Conservation (phyloP, 2,113 vertebrate species). For the Apaloderma vittatum region DNA sequence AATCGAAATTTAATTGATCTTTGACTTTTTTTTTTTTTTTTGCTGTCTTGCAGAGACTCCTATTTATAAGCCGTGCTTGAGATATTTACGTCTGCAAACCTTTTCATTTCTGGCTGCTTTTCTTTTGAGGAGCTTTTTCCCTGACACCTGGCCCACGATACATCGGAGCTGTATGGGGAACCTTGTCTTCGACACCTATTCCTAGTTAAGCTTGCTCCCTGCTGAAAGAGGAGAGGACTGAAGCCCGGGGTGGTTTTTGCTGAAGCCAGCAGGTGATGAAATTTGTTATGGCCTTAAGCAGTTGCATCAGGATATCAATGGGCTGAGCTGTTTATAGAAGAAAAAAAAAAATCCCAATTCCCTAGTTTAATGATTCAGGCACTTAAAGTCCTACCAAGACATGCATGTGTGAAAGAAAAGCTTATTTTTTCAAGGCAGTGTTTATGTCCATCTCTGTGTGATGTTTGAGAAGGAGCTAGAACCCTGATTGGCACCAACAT, state of each 20-base stretch:
- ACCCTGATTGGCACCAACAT: accelerated
- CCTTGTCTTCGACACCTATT: background rate
- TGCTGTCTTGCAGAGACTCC: background rate
- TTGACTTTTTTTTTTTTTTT: too few species aligned
- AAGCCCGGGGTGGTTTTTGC: background rate
- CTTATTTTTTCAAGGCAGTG: background rate
- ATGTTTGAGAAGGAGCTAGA: background rate
- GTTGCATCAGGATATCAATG: background rate
- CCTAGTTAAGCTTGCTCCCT: background rate
- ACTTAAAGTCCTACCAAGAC: background rate
- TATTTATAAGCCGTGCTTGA: background rate
- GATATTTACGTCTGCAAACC: background rate
- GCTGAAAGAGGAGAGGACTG: background rate
- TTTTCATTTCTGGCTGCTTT: background rate
- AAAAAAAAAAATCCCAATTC: background rate
- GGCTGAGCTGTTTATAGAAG: background rate
- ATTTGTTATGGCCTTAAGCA: background rate
- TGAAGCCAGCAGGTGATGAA: background rate
- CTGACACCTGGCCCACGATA: accelerated
- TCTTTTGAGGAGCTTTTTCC: background rate
- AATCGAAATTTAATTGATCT: background rate
- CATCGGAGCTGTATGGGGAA: background rate
- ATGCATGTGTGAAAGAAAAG: accelerated
- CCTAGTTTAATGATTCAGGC: background rate
- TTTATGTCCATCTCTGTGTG: background rate